Evolutionary conservation across 30 jellyfish, hydroid and myxozoan species (phyloP), one percentile per base, ranked within the genome.

Genomic region (Hydractinia echinata): DNA sequence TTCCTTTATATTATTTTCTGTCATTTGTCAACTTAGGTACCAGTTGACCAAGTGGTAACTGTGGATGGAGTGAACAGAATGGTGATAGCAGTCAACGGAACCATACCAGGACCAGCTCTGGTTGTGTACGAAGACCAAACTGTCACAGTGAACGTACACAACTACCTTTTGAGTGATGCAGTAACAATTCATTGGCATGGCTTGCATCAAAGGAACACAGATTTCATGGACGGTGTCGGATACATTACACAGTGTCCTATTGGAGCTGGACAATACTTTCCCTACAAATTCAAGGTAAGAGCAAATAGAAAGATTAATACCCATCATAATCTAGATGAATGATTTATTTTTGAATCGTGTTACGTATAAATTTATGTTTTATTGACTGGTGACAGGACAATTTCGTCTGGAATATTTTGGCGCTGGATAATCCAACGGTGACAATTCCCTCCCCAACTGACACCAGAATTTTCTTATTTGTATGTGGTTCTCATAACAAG

Each of bases 181-280:
- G 94, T 88, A 4, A 79, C 97, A 5, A 76, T 90, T 11, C 97
- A 90, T 55, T 90, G 97, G 97, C 97, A 90, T 79, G 97, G 97
- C 8, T 44, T 90, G 51, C 96, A 85, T 67, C 97, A 90, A 73
- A 77, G 54, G 53, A 90, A 90, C 19, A 90, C 97, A 9, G 96
- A 95, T 7, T 90, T 87, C 84, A 90, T 90, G 97, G 97, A 90
- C 61, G 97, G 97, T 52, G 97, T 90, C n/a, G 97, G 87, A 51
- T 90, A 86, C 69, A 86, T 90, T 5, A 70, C 97, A n/a, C 97
- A 90, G 74, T 90, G 97, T 49, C 97, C 97, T 4, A 90, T 90
- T 18, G 94, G 90, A 48, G 96, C 97, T 51, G 97, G 97, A 49
- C 96, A 90, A 13, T n/a, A 44, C 7, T 64, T 64, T 64, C 19